Evolutionary conservation across 1,140 invertebrate species (phyloP).

Genomic region (Zaprionus ghesquierei): DNA sequence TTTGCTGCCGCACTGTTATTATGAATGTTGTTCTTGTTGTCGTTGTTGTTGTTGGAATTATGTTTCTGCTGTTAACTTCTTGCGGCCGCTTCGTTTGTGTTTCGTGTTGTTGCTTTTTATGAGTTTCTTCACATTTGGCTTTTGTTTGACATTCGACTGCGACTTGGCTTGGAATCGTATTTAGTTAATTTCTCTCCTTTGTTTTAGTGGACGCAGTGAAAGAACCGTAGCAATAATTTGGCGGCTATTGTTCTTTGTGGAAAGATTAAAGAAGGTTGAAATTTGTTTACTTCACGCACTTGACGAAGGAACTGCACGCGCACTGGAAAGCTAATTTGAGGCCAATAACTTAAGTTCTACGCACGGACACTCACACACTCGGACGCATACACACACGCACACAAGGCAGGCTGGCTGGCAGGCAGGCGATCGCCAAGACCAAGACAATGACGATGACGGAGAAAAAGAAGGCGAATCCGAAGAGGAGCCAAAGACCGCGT

Average conservation of each 20-base stretch:
- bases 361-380: conserved; percentile 17
- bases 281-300: conserved; percentile 21
- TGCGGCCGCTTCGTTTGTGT: conserved; percentile 1
- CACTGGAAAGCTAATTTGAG: conserved; percentile 41
- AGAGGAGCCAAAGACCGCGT: conserved; percentile 67
- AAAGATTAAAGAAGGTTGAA: background rate
- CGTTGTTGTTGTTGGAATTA: conserved; percentile 33
- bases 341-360: conserved; percentile 53
- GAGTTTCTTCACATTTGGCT: conserved; percentile 76
- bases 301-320: conserved; percentile 2
- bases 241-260: conserved; percentile 6
- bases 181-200: conserved; percentile 15
- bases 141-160: conserved; percentile 56
- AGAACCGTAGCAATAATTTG: conserved; percentile 13
- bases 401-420: conserved; percentile 7
- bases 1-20: conserved; percentile 62
- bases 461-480: conserved; percentile 38
- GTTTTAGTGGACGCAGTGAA: conserved; percentile 10
- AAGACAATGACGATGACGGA: conserved; percentile 19
- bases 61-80: conserved; percentile 22
- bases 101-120: conserved; percentile 54
- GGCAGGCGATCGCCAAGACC: conserved; percentile 15
- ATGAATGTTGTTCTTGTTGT: conserved; percentile 36
- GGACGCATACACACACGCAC: conserved; percentile 13
- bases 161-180: background rate